Evolutionary conservation across 2,113 vertebrate genomes (phyloP), one percentile per base, ranked within the genome.

Genomic region (Menidia beryllina): DNA sequence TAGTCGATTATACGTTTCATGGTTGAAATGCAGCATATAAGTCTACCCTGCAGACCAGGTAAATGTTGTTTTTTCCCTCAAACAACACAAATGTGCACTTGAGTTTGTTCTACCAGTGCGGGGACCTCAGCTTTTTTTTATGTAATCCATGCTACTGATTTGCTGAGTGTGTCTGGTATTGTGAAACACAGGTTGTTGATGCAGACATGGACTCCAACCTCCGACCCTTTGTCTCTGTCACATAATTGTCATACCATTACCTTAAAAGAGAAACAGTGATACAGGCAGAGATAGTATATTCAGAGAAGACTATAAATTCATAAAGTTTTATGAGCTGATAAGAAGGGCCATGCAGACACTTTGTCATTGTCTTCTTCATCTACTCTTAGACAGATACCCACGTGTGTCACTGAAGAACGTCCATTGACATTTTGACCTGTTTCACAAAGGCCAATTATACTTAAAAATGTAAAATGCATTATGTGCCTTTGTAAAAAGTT

Each of bases 151-250:
- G 25, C 24, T 36, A 25, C 39, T 10, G 39, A 69, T 66, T 25
- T 43, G 65, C 83, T 84, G 79, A 79, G 70, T 65, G 20, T 55
- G 72, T 69, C 24, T 55, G 55, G 67, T 48, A 53, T 86, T 86
- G 81, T 72, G 86, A 87, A 85, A 89, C 72, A 39, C 13, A 66
- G 61, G 30, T 24, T 39, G 59, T 17, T 59, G 55, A 50, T 23
- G 1, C 73, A 71, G 71, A 83, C 58, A 51, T 79, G 86, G 90
- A 90, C 89, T 90, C 77, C 73, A 70, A 83, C 88, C 88, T 84
- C 67, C 64, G 78, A 80, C 79, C 87, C 39, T 65, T 53, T 30
- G 61, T 57, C 68, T 27, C 48, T 81, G 81, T 84, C 75, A 72
- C 79, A 52, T 50, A 34, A 52, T 49, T 87, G 77, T 88, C 81